These are phyloP conservation scores for Halisarca cf. caerulea DNA, from an alignment of 37 sponge, comb jelly and placozoan species.

Conservation along the genomic window DNA sequence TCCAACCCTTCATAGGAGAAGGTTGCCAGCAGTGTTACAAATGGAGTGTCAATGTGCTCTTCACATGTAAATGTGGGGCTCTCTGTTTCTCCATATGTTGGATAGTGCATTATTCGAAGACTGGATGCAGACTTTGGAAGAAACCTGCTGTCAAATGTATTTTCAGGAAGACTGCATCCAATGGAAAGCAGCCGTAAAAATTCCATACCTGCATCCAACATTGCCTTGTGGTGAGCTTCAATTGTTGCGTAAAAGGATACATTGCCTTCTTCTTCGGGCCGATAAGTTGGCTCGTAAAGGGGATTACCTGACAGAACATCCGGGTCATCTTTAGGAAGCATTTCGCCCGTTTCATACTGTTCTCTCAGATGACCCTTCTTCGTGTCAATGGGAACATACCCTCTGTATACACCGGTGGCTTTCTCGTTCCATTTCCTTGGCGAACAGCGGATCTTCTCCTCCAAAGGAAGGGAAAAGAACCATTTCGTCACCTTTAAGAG, in stretches of 20 bases:
- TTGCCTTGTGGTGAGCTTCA: slow-evolving; percentile 14
- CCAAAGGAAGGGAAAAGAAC: slow-evolving; percentile 49
- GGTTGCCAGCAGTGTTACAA: slow-evolving; percentile 58
- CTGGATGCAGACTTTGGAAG: slow-evolving; percentile 39
- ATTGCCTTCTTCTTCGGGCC: not conserved
- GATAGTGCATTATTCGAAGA: slow-evolving; percentile 57
- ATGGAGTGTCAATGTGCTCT: slow-evolving; percentile 41
- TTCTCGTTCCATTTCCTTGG: slow-evolving; percentile 39
- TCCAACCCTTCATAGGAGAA: slow-evolving; percentile 47
- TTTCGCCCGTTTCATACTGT: slow-evolving; percentile 41
- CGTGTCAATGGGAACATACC: slow-evolving; percentile 40
- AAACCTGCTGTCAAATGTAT: slow-evolving; percentile 30
- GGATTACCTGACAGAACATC: slow-evolving; percentile 23
- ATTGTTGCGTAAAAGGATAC: slow-evolving; percentile 1
- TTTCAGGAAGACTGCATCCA: slow-evolving; percentile 44
- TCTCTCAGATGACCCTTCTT: slow-evolving; percentile 30
- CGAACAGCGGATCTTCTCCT: slow-evolving; percentile 31
- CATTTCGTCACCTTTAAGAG: slow-evolving; percentile 28
- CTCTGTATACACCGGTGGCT: slow-evolving; percentile 32
- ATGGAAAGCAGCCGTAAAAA: slow-evolving; percentile 30
- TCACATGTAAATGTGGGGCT: slow-evolving; percentile 25
- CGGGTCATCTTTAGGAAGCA: slow-evolving; percentile 36
- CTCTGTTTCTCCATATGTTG: not conserved
- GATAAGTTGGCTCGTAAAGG: slow-evolving; percentile 43
- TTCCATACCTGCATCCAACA: slow-evolving; percentile 36